phyloP scores from a whole-genome alignment of 92 coral and sea anemone genomes.

The Epizoanthus ramosus region DNA sequence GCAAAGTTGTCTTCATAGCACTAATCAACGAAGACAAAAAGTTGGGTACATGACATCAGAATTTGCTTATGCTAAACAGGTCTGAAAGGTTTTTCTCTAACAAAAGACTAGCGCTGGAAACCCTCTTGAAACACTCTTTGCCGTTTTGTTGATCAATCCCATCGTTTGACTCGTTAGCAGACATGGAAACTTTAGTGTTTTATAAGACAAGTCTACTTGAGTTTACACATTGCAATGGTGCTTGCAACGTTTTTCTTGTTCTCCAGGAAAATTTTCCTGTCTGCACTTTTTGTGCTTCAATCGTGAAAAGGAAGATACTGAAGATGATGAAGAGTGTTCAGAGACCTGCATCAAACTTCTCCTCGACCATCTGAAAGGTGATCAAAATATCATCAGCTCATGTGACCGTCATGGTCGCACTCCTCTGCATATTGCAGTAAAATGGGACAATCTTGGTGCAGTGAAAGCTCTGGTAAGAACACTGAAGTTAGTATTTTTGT shows the following conservation, averaged over 20 bases:
- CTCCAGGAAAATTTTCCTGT: constrained; percentile 71
- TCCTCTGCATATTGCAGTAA: constrained; percentile 82
- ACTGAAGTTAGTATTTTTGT: not conserved
- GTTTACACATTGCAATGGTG: not conserved
- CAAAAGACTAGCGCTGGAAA: too few relatives aligned
- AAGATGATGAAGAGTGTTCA: constrained; percentile 27
- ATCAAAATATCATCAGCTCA: constrained; percentile 55
- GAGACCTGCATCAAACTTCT: constrained; percentile 33
- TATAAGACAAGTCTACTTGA: not conserved
- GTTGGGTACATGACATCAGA: too few relatives aligned
- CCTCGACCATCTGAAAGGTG: constrained; percentile 40
- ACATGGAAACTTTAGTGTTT: too few relatives aligned
- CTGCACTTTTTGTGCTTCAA: constrained; percentile 66
- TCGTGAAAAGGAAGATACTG: constrained; percentile 29
- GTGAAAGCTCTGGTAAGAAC: constrained; percentile 71
- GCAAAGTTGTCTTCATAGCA: too few relatives aligned
- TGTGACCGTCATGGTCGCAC: constrained; percentile 78
- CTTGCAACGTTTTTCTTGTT: constrained; percentile 1
- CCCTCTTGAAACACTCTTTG: not conserved
- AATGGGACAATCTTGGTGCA: constrained; percentile 58
- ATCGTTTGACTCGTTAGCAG: not conserved
- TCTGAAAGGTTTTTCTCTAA: too few relatives aligned
- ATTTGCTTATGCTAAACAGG: too few relatives aligned
- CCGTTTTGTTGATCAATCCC: too few relatives aligned
- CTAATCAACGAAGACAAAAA: too few relatives aligned